Conservation (phyloP, 2,113 vertebrate species). For the human region DNA sequence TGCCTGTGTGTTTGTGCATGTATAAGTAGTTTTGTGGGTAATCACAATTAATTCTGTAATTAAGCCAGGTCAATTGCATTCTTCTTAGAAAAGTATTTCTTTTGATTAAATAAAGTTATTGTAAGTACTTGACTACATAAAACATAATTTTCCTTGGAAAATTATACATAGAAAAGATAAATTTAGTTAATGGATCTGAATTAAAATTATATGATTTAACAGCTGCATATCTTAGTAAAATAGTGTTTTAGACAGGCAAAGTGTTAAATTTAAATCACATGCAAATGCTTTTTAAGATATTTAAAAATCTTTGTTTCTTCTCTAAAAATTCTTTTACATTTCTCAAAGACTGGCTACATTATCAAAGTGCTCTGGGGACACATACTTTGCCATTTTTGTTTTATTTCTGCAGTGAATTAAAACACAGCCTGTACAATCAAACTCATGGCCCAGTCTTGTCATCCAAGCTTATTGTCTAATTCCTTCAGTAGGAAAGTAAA, state of each 20-base stretch:
- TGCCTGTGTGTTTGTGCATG: neutral
- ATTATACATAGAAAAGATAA: neutral
- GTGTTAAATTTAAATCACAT: neutral
- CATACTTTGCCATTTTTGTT: neutral
- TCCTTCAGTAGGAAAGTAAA: neutral
- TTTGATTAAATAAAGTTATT: constrained; percentile 1
- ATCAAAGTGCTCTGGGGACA: neutral
- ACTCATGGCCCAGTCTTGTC: neutral
- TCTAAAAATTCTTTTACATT: neutral
- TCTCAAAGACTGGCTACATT: neutral
- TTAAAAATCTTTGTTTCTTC: neutral
- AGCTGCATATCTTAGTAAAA: neutral
- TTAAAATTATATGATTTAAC: neutral
- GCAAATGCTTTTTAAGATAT: neutral
- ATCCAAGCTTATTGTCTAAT: neutral
- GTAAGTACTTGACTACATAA: neutral
- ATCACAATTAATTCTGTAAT: neutral
- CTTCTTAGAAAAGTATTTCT: constrained; percentile 1
- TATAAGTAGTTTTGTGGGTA: neutral
- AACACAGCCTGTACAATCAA: neutral
- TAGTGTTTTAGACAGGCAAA: neutral
- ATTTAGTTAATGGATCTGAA: neutral
- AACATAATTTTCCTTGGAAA: neutral
- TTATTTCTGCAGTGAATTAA: neutral
- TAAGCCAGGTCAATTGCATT: neutral